Evolutionary conservation across 2,797 vertebrate species (phyloP).

Genomic region (Urosaurus nigricauda): DNA sequence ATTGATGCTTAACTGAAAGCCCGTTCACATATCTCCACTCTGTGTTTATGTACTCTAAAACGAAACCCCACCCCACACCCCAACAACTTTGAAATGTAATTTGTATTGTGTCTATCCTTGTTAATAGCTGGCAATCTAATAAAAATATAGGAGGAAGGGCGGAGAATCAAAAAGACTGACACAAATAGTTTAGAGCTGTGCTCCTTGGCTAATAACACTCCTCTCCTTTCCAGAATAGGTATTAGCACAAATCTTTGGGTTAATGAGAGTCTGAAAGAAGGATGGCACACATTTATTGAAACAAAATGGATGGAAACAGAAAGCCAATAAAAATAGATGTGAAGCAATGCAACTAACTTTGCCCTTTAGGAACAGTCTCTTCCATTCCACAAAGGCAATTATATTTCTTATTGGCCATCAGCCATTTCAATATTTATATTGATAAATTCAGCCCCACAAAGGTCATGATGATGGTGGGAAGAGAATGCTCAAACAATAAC

Average conservation of each 20-base stretch:
- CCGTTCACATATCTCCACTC: background rate
- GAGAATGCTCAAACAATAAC: background rate
- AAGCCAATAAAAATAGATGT: slow-evolving; percentile 16
- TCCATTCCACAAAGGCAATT: background rate
- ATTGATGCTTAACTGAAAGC: slow-evolving; percentile 18
- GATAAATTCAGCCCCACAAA: slow-evolving; percentile 27
- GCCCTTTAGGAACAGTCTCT: background rate
- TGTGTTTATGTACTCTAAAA: background rate
- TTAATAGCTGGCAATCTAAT: slow-evolving; percentile 14
- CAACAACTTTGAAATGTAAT: slow-evolving; percentile 4
- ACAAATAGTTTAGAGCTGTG: background rate
- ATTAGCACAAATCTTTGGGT: background rate
- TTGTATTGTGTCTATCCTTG: background rate
- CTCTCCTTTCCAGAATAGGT: slow-evolving; percentile 14
- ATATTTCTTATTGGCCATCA: slow-evolving; percentile 36
- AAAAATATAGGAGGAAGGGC: background rate
- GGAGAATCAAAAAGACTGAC: background rate
- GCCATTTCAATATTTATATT: slow-evolving; percentile 16
- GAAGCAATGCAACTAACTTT: background rate
- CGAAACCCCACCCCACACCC: background rate
- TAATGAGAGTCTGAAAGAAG: slow-evolving; percentile 23
- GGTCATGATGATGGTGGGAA: slow-evolving; percentile 19
- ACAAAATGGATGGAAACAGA: slow-evolving; percentile 26
- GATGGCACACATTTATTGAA: slow-evolving; percentile 23
- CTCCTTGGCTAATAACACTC: slow-evolving; percentile 19